Base-by-base conservation (phyloP, 1,140 invertebrate genomes). In the Trachelipus rathkii region DNA sequence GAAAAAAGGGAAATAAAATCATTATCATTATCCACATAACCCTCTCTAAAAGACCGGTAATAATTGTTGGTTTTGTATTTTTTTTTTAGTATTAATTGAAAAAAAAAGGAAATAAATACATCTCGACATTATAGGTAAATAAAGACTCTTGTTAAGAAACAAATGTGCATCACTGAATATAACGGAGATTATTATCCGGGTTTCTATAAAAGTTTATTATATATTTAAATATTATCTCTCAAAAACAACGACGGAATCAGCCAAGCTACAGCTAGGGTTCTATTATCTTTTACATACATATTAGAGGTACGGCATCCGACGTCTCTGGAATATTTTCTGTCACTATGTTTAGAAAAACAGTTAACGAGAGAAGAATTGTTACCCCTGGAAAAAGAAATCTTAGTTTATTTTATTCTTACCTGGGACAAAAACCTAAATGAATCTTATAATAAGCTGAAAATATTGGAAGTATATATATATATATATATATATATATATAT, bases 301-400 rank as follows among this genome's bases (percentile, higher is more conserved):
- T 92, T 90, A 95, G 87, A 88, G 93, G 93, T 88, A 95, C 93
- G 73, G 89, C 88, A 83, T 91, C 89, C 45, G 89, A 89, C 13
- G 90, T 90, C 70, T 89, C 88, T 71, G 89, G 89, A 82, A 91
- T 90, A 80, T 88, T 86, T 88, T 88, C 84, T 44, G 87, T 89
- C 74, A 91, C 85, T 82, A 91, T 86, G 82, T 92, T n/a, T 84
- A 91, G 89, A 85, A 92, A 91, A 79, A 91, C 90, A 82, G 90
- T 91, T 82, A 91, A 85, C 71, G 90, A 91, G 81, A 92, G 89
- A 79, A 91, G 86, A 84, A n/a, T 91, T 81, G 89, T 91, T 78
- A 91, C 90, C 82, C 89, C 89, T 90, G 85, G 74, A 83, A 83
- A 73, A 82, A 76, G 79, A 81, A 72, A 80, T 68, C 76, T 69